These are phyloP conservation scores for Colossoma macropomum DNA, from an alignment of 2,113 vertebrate genomes.

Conservation along the genomic window DNA sequence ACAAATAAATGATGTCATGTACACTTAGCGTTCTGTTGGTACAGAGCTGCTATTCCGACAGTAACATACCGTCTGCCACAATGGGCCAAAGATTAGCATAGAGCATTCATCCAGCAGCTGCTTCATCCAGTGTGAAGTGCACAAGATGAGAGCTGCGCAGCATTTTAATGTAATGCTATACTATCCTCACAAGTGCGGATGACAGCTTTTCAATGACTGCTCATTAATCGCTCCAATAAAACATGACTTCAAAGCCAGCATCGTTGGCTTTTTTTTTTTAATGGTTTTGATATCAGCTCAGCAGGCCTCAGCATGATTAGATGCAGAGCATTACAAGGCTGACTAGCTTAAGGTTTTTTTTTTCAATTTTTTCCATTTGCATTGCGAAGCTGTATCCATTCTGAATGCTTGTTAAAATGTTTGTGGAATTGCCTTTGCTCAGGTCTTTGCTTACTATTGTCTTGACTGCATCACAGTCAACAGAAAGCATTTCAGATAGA, in stretches of 20 bases:
- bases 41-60: neutral
- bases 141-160: neutral
- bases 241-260: conserved; percentile 9
- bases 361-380: neutral
- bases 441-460: neutral
- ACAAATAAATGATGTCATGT: neutral
- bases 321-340: conserved; percentile 6
- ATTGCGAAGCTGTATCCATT: neutral
- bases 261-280: neutral
- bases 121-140: neutral
- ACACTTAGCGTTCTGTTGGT: neutral
- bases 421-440: neutral
- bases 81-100: conserved; percentile 8
- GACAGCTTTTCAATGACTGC: conserved; percentile 1
- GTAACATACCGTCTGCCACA: neutral
- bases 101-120: neutral
- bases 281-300: neutral
- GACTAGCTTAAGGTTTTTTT: neutral
- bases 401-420: neutral
- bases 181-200: neutral
- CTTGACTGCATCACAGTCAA: neutral
- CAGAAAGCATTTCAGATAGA: neutral
- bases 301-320: neutral
- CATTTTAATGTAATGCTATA: neutral
- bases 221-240: neutral